Evolutionary conservation across 2,113 vertebrate genomes (phyloP).

Genomic region (Astur gentilis): DNA sequence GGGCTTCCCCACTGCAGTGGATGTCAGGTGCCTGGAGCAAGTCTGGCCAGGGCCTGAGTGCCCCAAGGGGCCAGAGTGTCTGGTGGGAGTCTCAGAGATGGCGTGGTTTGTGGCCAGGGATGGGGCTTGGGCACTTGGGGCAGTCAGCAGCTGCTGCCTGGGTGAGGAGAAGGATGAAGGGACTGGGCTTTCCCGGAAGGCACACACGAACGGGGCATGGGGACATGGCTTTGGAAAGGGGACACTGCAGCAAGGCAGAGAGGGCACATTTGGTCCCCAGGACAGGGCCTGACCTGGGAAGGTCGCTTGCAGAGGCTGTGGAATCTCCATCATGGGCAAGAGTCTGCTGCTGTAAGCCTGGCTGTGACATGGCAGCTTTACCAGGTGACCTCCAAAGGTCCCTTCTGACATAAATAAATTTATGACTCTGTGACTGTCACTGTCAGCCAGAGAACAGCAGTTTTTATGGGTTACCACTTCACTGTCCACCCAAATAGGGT

Average conservation of each 20-base stretch:
- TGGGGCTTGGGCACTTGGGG: neutral
- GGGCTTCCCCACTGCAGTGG: accelerated
- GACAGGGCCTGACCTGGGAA: neutral
- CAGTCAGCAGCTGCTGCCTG: neutral
- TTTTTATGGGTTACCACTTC: neutral
- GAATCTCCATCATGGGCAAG: neutral
- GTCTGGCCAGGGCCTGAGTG: no score
- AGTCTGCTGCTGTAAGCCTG: neutral
- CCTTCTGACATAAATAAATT: neutral
- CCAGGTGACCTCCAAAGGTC: neutral
- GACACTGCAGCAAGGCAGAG: neutral
- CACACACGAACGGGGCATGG: accelerated
- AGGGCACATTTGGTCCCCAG: neutral
- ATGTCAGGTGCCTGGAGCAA: neutral
- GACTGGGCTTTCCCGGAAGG: neutral
- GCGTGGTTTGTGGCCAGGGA: neutral
- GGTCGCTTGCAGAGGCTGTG: neutral
- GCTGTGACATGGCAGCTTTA: neutral
- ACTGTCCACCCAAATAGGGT: neutral
- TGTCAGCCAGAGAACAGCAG: neutral
- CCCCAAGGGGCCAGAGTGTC: no score
- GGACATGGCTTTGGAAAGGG: no score
- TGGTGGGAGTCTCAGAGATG: neutral
- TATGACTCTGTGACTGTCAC: neutral
- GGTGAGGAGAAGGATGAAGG: neutral